phyloP scores from a whole-genome alignment of 2,888 invertebrate species.

The Diplazon laetatorius region DNA sequence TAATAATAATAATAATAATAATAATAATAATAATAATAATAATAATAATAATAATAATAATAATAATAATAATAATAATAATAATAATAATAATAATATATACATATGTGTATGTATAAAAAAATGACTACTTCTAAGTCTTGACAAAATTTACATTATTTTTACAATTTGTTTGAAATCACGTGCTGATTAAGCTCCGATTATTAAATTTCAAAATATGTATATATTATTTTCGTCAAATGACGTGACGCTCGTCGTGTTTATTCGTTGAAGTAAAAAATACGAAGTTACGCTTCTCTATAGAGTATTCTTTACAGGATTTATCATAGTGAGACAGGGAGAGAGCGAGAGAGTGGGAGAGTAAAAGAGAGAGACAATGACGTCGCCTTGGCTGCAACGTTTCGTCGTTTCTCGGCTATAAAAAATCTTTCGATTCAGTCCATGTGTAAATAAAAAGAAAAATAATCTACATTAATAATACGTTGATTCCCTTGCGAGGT shows the following conservation, averaged over 20 bases:
- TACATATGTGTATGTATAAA: too few relatives aligned
- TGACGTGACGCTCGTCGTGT: neutral
- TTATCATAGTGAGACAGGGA: too few relatives aligned
- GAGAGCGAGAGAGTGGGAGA: too few relatives aligned
- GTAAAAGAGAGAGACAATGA: conserved; percentile 3
- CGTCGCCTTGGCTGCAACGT: conserved; percentile 12
- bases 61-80: too few relatives aligned
- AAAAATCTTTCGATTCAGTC: conserved; percentile 52
- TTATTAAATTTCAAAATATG: neutral
- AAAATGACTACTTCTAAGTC: conserved; percentile 11
- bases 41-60: too few relatives aligned
- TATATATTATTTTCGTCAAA: neutral
- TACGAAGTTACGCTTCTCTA: neutral
- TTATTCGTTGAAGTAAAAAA: neutral
- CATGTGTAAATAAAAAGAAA: conserved; percentile 39
- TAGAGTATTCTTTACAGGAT: too few relatives aligned
- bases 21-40: too few relatives aligned
- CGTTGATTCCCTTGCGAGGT: conserved; percentile 47
- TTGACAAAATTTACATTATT: conserved; percentile 24
- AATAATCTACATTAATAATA: conserved; percentile 48
- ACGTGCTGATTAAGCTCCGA: conserved; percentile 3
- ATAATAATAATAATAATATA: too few relatives aligned
- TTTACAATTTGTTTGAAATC: conserved; percentile 1
- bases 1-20: too few relatives aligned
- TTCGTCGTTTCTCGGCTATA: conserved; percentile 22